A percentile compares a stretch with the other conserved stretches of the same genome.
Conservation (phyloP, 2,113 vertebrate genomes). For the Martes martes region DNA sequence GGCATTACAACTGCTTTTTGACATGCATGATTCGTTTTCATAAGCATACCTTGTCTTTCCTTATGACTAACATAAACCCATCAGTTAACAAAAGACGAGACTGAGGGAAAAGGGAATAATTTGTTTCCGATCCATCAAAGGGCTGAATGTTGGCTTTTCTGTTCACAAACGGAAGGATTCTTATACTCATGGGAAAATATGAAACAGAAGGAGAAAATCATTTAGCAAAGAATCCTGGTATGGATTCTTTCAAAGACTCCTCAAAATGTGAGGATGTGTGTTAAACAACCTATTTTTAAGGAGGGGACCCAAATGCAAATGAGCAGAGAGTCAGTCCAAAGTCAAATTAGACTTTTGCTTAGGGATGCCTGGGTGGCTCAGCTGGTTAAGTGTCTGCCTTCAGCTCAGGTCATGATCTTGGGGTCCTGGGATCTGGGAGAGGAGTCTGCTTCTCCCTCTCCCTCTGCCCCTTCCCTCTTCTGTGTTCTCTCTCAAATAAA, state of each 20-base stretch:
- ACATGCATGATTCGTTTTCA: background rate
- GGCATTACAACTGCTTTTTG: background rate
- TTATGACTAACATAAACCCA: background rate
- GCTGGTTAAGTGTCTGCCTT: background rate
- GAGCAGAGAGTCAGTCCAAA: background rate
- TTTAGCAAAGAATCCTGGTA: background rate
- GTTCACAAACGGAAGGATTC: background rate
- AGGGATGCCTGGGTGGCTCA: background rate
- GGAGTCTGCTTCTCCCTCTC: background rate
- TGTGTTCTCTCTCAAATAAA: background rate
- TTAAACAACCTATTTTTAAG: constrained; percentile 2
- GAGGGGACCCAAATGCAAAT: background rate
- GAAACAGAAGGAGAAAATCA: background rate
- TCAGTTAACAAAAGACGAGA: background rate
- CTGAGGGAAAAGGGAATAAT: background rate
- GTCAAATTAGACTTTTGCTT: background rate
- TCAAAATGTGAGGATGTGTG: background rate
- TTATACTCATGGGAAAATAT: background rate
- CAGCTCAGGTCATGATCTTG: background rate
- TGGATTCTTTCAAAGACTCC: background rate
- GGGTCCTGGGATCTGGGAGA: background rate
- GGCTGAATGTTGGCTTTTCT: background rate
- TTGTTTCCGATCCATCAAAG: background rate
- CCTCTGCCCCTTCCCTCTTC: background rate
- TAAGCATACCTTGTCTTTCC: background rate